Percentiles rank a stretch among this genome's conserved stretches.
Evolutionary conservation across 2,888 invertebrate species (phyloP).

Genomic region (Lissonota sp.): DNA sequence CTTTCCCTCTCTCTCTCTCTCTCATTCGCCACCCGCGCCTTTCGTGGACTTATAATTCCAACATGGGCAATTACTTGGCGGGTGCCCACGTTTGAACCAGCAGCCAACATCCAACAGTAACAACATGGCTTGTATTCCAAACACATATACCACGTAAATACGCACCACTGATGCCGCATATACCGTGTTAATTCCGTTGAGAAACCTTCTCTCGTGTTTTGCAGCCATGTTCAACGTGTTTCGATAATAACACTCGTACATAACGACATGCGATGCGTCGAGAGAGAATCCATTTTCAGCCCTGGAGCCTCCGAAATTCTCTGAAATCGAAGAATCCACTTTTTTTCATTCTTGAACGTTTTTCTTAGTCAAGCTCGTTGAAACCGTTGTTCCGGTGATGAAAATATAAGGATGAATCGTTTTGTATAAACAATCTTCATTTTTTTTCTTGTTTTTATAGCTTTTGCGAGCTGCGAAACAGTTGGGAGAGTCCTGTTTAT

Average conservation of each 20-base stretch:
- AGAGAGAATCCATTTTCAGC: too few relatives aligned
- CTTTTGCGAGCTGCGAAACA: too few relatives aligned
- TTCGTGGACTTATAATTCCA: constrained; percentile 44
- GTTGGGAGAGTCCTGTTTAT: too few relatives aligned
- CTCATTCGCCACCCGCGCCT: constrained; percentile 24
- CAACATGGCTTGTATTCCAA: neutral
- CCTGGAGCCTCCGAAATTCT: too few relatives aligned
- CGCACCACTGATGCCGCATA: neutral
- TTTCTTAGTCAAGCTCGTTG: too few relatives aligned
- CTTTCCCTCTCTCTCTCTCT: constrained; percentile 23
- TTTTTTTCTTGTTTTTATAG: too few relatives aligned
- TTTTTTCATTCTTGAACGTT: too few relatives aligned
- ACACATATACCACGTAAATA: neutral
- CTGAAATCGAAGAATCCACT: too few relatives aligned
- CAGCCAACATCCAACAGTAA: constrained; percentile 9
- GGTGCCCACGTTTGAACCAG: constrained; percentile 38
- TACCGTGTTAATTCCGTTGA: constrained; percentile 45
- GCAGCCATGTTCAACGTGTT: constrained; percentile 35
- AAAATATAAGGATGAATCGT: too few relatives aligned
- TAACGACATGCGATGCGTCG: neutral
- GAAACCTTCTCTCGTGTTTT: constrained; percentile 26
- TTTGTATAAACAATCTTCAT: too few relatives aligned
- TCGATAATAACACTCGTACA: constrained; percentile 22
- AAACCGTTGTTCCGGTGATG: too few relatives aligned
- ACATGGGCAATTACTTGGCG: constrained; percentile 56